These are phyloP conservation scores for Nysson spinosus DNA, from an alignment of 2,888 invertebrate genomes.

Conservation along the genomic window DNA sequence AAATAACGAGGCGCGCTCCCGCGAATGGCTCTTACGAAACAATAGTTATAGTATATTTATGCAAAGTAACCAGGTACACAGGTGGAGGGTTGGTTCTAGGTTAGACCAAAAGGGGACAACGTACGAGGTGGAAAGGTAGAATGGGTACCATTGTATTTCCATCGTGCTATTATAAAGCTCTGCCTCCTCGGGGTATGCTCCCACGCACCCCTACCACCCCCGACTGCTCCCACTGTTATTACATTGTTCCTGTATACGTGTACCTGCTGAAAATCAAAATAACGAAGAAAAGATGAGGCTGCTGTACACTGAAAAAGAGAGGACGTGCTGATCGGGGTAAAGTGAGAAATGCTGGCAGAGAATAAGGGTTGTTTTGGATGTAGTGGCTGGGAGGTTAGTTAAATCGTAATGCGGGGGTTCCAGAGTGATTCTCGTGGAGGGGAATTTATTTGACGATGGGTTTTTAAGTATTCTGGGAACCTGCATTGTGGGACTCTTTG, in stretches of 20 bases:
- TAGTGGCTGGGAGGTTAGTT: background rate
- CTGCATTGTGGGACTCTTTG: no score
- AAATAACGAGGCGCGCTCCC: slow-evolving; percentile 66
- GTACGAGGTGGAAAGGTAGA: slow-evolving; percentile 40
- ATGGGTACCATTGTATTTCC: slow-evolving; percentile 67
- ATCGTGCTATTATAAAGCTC: slow-evolving; percentile 68
- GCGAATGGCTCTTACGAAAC: slow-evolving; percentile 63
- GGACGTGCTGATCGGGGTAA: background rate
- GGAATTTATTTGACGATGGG: background rate
- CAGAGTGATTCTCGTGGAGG: background rate
- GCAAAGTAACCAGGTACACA: slow-evolving; percentile 70
- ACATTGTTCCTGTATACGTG: slow-evolving; percentile 16
- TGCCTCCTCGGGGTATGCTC: slow-evolving; percentile 52
- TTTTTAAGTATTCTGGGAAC: no score
- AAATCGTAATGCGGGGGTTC: background rate
- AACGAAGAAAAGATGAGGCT: slow-evolving; percentile 1
- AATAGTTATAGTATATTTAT: slow-evolving; percentile 76
- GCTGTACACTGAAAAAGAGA: background rate
- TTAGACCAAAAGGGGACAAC: slow-evolving; percentile 30
- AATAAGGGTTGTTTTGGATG: slow-evolving; percentile 5
- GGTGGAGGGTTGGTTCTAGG: slow-evolving; percentile 33
- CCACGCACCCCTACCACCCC: slow-evolving; percentile 8
- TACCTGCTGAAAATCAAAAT: slow-evolving; percentile 21
- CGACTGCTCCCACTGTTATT: slow-evolving; percentile 27
- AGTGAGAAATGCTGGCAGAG: background rate